Conservation (phyloP, 2,888 invertebrate genomes). For the Exocentrus adspersus region DNA sequence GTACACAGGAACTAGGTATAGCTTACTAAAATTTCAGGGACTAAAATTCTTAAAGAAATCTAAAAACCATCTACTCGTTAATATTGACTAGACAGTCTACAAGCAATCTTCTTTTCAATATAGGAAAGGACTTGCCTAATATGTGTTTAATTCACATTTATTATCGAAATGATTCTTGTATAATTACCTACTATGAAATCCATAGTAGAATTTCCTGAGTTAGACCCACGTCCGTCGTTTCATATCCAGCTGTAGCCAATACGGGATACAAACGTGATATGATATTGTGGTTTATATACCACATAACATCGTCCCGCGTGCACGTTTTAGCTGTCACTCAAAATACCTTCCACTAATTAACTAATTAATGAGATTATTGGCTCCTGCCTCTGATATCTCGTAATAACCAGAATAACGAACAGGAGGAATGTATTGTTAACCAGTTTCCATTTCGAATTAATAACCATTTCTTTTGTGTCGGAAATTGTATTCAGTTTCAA, state of each 20-base stretch:
- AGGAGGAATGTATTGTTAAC: conserved; percentile 10
- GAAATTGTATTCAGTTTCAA: no score
- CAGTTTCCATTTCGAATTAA: conserved; percentile 13
- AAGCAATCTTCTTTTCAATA: no score
- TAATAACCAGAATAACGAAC: conserved; percentile 17
- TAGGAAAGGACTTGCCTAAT: no score
- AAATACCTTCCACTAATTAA: conserved; percentile 56
- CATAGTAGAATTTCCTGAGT: neutral
- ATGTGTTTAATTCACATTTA: no score
- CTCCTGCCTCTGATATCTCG: conserved; percentile 31
- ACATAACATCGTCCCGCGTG: conserved; percentile 43
- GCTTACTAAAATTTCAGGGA: no score
- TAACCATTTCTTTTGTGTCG: conserved; percentile 1
- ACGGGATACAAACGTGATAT: conserved; percentile 37
- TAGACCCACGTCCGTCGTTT: neutral
- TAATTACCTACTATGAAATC: neutral
- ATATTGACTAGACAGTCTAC: no score
- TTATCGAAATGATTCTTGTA: no score
- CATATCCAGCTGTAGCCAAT: conserved; percentile 29
- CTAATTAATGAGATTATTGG: conserved; percentile 55
- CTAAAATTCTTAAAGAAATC: no score
- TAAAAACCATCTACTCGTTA: no score
- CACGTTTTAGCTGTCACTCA: conserved; percentile 53
- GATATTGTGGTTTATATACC: conserved; percentile 46
- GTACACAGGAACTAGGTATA: no score